A percentile compares a stretch with the other conserved stretches of the same genome.
These are phyloP conservation scores for Amorpha juglandis DNA, from an alignment of 2,888 invertebrate genomes.

Conservation along the genomic window DNA sequence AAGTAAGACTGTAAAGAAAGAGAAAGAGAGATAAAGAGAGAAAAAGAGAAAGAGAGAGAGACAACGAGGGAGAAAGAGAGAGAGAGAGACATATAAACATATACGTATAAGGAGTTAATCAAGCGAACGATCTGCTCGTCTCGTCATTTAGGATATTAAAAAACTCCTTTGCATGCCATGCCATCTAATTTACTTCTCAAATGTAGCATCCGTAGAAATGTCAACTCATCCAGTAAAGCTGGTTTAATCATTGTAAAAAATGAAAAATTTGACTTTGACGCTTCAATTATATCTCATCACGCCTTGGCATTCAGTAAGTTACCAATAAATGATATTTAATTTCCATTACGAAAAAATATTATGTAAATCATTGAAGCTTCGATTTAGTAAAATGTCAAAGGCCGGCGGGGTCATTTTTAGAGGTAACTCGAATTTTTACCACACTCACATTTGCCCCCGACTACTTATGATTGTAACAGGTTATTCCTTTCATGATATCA, in stretches of 20 bases:
- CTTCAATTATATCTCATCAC: background rate
- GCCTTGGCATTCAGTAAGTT: background rate
- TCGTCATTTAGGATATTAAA: no score
- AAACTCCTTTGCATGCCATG: no score
- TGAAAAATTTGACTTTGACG: background rate
- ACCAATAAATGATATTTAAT: constrained; percentile 14
- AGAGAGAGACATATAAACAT: no score
- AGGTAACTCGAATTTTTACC: background rate
- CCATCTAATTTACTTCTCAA: no score
- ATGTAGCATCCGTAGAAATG: no score
- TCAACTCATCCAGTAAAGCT: background rate
- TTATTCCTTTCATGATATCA: background rate
- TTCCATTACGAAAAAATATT: constrained; percentile 17
- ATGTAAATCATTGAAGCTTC: constrained; percentile 7
- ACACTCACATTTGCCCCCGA: background rate
- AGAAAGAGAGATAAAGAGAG: no score
- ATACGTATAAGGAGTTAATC: no score
- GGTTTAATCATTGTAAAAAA: background rate
- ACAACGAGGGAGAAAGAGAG: no score
- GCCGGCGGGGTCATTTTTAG: constrained; percentile 11
- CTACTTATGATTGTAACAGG: background rate
- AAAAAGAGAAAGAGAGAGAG: no score
- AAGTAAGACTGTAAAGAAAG: no score
- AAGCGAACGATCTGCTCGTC: no score
- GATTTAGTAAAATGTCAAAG: background rate